Evolutionary conservation across 2,113 vertebrate species (phyloP).

Genomic region (Hydrolagus affinis): DNA sequence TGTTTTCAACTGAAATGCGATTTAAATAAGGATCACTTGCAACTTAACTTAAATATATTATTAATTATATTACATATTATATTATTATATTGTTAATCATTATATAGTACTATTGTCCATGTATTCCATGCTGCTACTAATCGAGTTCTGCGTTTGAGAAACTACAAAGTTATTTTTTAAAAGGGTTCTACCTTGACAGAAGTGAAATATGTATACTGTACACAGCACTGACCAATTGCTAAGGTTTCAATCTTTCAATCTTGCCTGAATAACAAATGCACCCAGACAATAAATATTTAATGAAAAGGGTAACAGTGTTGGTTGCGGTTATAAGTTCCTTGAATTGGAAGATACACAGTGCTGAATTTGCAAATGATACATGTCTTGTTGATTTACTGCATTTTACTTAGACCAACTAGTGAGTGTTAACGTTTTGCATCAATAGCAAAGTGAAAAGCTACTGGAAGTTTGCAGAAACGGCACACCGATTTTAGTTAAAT

Average conservation of each 20-base stretch:
- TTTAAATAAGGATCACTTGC: background rate
- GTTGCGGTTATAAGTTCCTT: background rate
- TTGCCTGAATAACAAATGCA: conserved; percentile 9
- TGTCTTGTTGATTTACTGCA: background rate
- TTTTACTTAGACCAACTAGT: background rate
- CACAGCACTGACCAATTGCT: too few relatives aligned
- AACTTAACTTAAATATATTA: background rate
- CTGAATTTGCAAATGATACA: conserved; percentile 12
- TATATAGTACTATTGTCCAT: background rate
- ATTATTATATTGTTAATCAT: background rate
- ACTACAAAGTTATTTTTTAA: background rate
- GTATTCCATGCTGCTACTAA: background rate
- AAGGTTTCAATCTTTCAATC: background rate
- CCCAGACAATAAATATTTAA: background rate
- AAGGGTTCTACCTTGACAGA: background rate
- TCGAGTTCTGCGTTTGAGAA: background rate
- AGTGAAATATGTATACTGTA: conserved; percentile 2
- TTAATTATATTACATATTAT: background rate
- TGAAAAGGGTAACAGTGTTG: conserved; percentile 15
- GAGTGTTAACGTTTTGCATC: conserved; percentile 4
- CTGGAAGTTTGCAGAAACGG: too few relatives aligned
- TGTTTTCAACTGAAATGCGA: background rate
- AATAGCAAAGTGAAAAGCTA: background rate
- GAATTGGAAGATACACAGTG: conserved; percentile 1
- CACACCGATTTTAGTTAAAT: background rate